Conservation (phyloP, 2,888 invertebrate species). For the Hermaeophaga mercurialis region DNA sequence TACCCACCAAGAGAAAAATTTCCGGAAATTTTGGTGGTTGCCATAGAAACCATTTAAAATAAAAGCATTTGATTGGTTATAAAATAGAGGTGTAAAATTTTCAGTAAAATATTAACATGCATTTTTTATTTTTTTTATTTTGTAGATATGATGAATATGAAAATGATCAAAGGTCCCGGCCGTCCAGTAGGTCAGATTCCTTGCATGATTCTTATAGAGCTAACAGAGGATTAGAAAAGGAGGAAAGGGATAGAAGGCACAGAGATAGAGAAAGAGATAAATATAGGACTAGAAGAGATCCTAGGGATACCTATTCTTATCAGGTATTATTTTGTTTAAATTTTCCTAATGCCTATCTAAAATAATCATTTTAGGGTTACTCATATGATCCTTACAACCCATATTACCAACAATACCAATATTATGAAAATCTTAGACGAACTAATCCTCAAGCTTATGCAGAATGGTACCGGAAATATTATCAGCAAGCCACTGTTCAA, state of each 20-base stretch:
- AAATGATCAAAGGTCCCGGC: slow-evolving; percentile 47
- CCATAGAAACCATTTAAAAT: too few relatives aligned
- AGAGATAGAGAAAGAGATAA: slow-evolving; percentile 42
- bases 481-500: slow-evolving; percentile 50
- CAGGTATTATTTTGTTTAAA: slow-evolving; percentile 43
- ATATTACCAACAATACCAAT: slow-evolving; percentile 69
- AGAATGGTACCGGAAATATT: slow-evolving; percentile 77
- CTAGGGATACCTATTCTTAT: slow-evolving; percentile 52
- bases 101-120: too few relatives aligned
- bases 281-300: slow-evolving; percentile 50
- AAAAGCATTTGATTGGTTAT: too few relatives aligned
- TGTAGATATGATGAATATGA: slow-evolving; percentile 54
- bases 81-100: too few relatives aligned
- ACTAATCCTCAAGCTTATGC: slow-evolving; percentile 81
- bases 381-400: slow-evolving; percentile 65
- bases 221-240: slow-evolving; percentile 50
- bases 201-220: slow-evolving; percentile 54
- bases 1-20: too few relatives aligned
- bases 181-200: slow-evolving; percentile 57
- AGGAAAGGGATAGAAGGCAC: slow-evolving; percentile 48
- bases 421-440: slow-evolving; percentile 77
- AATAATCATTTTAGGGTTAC: slow-evolving; percentile 49
- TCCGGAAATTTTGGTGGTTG: too few relatives aligned
- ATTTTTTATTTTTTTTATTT: too few relatives aligned
- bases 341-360: background rate